These are phyloP conservation scores for Ctenodactylus gundi DNA, from an alignment of 2,113 vertebrate genomes.

Conservation along the genomic window DNA sequence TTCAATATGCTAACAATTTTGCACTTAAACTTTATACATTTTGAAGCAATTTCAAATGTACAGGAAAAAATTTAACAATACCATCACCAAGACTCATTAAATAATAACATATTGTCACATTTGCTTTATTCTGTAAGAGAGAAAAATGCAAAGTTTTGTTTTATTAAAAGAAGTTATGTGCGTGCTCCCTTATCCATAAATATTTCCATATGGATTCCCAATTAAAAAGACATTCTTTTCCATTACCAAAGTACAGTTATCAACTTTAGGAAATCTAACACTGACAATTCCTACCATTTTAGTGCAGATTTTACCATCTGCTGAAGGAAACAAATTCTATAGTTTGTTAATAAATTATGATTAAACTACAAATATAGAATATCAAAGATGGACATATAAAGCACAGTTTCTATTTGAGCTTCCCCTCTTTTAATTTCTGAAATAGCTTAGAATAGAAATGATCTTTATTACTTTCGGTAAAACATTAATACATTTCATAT, in stretches of 20 bases:
- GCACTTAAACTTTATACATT: too few relatives aligned
- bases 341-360: background rate
- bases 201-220: too few relatives aligned
- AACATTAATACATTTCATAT: background rate
- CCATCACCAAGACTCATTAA: background rate
- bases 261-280: background rate
- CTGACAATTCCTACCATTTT: background rate
- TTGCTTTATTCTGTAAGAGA: background rate
- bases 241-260: too few relatives aligned
- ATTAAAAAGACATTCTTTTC: background rate
- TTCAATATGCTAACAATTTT: background rate
- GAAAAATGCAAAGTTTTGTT: background rate
- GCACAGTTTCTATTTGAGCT: background rate
- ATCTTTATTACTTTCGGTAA: background rate
- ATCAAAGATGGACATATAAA: background rate
- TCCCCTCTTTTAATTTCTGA: background rate
- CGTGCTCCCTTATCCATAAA: too few relatives aligned
- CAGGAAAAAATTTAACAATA: too few relatives aligned
- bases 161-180: too few relatives aligned
- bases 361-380: background rate
- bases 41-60: background rate
- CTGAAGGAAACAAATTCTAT: background rate
- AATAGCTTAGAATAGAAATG: background rate
- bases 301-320: background rate
- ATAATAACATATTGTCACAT: background rate